phyloP scores from a whole-genome alignment of 2,113 vertebrate genomes.

The Rhodinocichla rosea region DNA sequence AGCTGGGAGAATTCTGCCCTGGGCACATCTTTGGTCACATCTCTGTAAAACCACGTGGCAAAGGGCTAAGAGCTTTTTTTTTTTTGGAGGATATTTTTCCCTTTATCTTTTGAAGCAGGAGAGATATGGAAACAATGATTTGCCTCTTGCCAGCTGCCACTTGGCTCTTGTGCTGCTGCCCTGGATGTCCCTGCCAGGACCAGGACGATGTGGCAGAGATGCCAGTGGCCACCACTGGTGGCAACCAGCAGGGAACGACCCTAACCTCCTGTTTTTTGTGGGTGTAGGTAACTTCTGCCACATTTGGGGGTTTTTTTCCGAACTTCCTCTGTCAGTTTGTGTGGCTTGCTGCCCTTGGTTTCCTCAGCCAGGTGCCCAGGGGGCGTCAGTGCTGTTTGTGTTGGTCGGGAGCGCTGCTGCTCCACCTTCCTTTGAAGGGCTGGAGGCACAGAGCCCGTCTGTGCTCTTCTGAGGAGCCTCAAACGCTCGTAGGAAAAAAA shows the following conservation, averaged over 20 bases:
- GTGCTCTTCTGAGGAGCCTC: slow-evolving; percentile 18
- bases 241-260: not conserved
- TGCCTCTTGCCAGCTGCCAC: not conserved
- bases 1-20: not conserved
- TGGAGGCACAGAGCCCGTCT: slow-evolving; percentile 35
- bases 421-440: not conserved
- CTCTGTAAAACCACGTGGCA: not conserved
- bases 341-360: not conserved
- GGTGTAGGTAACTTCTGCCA: not conserved
- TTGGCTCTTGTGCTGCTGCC: not conserved
- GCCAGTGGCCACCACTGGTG: not conserved
- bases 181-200: not conserved
- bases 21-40: not conserved
- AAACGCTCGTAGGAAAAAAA: not conserved
- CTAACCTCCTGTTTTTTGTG: accelerated
- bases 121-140: accelerated
- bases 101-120: not conserved
- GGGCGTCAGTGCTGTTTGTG: not conserved
- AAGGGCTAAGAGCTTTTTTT: not conserved
- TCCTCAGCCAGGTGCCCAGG: not conserved
- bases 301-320: accelerated
- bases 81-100: not conserved
- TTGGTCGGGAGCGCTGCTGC: not conserved
- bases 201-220: not conserved
- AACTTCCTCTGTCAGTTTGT: not conserved